These are phyloP conservation scores for Bergia sp. DNA, from an alignment of 92 coral and sea anemone genomes.

Conservation along the genomic window DNA sequence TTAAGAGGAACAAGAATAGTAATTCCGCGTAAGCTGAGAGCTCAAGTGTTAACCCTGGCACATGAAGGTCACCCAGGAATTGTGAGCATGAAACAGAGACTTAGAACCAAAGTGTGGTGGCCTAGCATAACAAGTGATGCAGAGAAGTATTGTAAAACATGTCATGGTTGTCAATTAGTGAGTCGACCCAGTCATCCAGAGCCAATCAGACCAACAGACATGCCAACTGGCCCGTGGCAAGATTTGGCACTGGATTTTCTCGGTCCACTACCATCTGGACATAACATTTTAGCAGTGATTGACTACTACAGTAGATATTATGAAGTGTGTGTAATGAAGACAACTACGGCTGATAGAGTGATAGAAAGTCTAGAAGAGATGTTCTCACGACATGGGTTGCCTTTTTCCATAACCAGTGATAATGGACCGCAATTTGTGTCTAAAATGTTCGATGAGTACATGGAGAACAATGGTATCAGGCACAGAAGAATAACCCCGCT, in stretches of 20 bases:
- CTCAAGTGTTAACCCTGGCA: slow-evolving; percentile 46
- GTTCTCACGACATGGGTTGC: background rate
- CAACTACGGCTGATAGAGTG: background rate
- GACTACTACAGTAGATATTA: slow-evolving; percentile 50
- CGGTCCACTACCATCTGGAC: slow-evolving; percentile 50
- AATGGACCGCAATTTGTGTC: slow-evolving; percentile 14
- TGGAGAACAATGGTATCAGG: slow-evolving; percentile 48
- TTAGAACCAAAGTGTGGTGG: background rate
- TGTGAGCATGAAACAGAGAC: slow-evolving; percentile 48
- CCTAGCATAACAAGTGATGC: background rate
- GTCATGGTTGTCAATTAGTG: background rate
- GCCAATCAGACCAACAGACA: slow-evolving; percentile 11
- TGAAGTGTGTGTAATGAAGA: slow-evolving; percentile 3
- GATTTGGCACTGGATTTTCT: background rate
- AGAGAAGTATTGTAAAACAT: background rate
- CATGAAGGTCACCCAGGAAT: slow-evolving; percentile 61
- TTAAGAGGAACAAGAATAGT: slow-evolving; percentile 58
- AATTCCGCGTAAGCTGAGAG: slow-evolving; percentile 54
- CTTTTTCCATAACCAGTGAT: slow-evolving; percentile 3
- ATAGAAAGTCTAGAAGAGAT: slow-evolving; percentile 8
- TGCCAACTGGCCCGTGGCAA: background rate
- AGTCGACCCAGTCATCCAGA: slow-evolving; percentile 14
- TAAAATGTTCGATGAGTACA: slow-evolving; percentile 34
- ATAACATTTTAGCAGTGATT: slow-evolving; percentile 38
- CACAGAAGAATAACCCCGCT: slow-evolving; percentile 42